Evolutionary conservation across 2,797 vertebrate species (phyloP).

Genomic region (Gallinago stenura): DNA sequence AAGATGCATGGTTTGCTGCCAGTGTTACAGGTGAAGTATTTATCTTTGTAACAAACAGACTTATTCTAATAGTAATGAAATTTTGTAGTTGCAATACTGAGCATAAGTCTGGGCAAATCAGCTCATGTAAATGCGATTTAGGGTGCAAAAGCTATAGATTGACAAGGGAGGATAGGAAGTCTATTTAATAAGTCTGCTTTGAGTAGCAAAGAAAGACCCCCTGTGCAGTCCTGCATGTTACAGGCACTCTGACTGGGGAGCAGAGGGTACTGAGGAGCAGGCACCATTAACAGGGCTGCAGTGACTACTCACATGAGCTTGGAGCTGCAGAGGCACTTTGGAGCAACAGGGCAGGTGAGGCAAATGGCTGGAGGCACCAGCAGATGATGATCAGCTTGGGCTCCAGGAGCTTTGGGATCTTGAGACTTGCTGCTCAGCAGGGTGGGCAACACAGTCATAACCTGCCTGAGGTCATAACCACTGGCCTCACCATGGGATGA

Average conservation of each 20-base stretch:
- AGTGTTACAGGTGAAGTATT: neutral
- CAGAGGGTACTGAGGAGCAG: neutral
- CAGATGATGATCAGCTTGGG: neutral
- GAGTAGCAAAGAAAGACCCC: neutral
- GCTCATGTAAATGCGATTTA: neutral
- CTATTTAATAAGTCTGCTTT: neutral
- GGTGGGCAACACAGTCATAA: neutral
- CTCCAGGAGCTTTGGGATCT: neutral
- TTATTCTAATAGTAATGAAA: neutral
- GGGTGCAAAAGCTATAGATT: neutral
- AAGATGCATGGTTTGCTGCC: neutral
- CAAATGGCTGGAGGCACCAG: neutral
- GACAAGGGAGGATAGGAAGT: neutral
- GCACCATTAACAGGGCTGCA: fast-evolving
- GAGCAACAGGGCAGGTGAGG: fast-evolving
- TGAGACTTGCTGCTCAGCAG: neutral
- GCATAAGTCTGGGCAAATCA: fast-evolving
- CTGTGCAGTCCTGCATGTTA: neutral
- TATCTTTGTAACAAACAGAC: neutral
- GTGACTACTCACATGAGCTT: neutral
- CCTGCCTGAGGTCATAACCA: neutral
- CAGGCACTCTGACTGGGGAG: neutral
- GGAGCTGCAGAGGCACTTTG: neutral
- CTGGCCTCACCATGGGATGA: neutral
- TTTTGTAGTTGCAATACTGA: neutral